Percentiles rank a stretch among this genome's conserved stretches.
These are phyloP conservation scores for Synergus gifuensis DNA, from an alignment of 2,888 invertebrate species.

Conservation along the genomic window DNA sequence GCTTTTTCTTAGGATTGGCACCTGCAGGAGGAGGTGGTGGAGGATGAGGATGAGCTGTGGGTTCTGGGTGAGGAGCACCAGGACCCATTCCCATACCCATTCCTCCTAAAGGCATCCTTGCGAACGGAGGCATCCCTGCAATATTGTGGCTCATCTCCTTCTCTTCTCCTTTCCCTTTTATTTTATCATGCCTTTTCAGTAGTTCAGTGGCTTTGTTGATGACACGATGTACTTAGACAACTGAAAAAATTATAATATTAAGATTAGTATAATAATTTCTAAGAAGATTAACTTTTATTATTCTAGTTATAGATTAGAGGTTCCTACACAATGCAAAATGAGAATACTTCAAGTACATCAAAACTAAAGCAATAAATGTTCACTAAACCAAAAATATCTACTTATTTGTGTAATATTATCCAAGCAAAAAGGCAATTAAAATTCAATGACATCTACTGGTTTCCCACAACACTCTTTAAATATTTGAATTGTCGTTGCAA, in stretches of 20 bases:
- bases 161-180: constrained; percentile 64
- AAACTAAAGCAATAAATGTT: too few relatives aligned
- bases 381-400: too few relatives aligned
- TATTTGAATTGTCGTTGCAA: not conserved
- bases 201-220: constrained; percentile 65
- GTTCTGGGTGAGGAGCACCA: constrained; percentile 85
- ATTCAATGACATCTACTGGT: not conserved
- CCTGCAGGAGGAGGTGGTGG: constrained; percentile 87
- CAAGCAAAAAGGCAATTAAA: not conserved
- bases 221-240: constrained; percentile 31
- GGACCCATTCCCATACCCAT: constrained; percentile 80
- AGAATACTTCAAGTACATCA: too few relatives aligned
- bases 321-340: too few relatives aligned
- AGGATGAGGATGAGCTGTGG: constrained; percentile 84
- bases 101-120: constrained; percentile 85
- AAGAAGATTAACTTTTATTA: not conserved
- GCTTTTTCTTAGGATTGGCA: constrained; percentile 91
- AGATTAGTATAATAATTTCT: not conserved
- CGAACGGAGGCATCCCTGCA: constrained; percentile 88
- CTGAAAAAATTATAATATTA: not conserved
- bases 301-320: too few relatives aligned
- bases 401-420: not conserved
- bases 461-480: not conserved
- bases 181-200: constrained; percentile 74
- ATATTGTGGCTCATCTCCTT: constrained; percentile 88